Percentiles rank a stretch among this genome's conserved stretches.
These are phyloP conservation scores for Tenrec ecaudatus DNA, from an alignment of 2,113 vertebrate genomes.

Conservation along the genomic window DNA sequence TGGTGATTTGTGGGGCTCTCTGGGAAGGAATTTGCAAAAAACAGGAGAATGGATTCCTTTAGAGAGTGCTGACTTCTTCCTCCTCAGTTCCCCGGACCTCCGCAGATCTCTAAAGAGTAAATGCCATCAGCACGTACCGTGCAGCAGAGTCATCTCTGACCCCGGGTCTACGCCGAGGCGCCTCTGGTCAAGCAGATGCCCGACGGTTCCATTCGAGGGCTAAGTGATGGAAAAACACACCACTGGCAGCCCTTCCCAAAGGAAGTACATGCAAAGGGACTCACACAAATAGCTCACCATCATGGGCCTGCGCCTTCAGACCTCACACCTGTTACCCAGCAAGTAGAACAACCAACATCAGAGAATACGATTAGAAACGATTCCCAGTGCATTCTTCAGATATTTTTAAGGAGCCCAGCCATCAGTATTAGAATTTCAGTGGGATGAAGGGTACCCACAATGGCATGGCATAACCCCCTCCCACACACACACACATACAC, in stretches of 20 bases:
- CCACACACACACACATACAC: too few species aligned
- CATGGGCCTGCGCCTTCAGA: accelerated
- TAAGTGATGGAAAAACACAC: neutral
- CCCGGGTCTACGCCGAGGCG: neutral
- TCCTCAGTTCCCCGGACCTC: too few species aligned
- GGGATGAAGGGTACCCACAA: neutral
- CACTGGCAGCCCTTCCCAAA: neutral
- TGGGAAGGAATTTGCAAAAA: too few species aligned
- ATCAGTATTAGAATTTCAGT: neutral
- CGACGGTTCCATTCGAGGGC: neutral
- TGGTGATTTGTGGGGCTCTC: too few species aligned
- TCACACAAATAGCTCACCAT: neutral
- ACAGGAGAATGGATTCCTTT: neutral
- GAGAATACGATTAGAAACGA: neutral
- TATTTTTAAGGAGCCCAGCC: neutral
- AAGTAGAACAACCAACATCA: neutral
- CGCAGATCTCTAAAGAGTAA: accelerated
- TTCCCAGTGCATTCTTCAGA: neutral
- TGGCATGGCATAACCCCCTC: too few species aligned
- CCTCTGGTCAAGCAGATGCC: neutral
- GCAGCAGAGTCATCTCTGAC: neutral
- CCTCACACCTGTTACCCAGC: neutral
- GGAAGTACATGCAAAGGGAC: neutral
- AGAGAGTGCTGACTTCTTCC: accelerated
- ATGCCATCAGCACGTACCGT: neutral